Evolutionary conservation across 2,888 invertebrate genomes (phyloP).

Genomic region (Nemapogon koenigi): DNA sequence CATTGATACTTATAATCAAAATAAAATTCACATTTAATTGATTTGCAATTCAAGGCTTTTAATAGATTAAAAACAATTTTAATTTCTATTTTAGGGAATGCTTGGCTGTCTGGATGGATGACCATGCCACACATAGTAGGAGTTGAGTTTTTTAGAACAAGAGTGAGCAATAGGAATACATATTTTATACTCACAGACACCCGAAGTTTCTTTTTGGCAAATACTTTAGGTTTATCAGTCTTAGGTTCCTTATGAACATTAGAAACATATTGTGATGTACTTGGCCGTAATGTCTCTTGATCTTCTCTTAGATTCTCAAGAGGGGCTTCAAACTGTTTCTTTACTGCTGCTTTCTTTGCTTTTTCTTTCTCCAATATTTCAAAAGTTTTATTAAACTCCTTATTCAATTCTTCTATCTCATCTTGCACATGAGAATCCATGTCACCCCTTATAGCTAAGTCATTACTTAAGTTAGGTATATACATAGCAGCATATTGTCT

Average conservation of each 20-base stretch:
- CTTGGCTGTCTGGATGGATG: no score
- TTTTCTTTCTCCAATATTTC: slow-evolving; percentile 27
- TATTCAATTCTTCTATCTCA: slow-evolving; percentile 50
- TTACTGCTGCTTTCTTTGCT: slow-evolving; percentile 18
- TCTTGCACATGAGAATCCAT: slow-evolving; percentile 39
- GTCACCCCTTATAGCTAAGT: slow-evolving; percentile 20
- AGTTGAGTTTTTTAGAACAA: no score
- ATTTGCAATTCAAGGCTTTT: no score
- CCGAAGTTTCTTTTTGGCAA: slow-evolving; percentile 47
- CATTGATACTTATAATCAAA: not conserved
- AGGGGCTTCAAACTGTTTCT: no score
- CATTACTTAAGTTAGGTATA: slow-evolving; percentile 31
- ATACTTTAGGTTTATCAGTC: slow-evolving; percentile 28
- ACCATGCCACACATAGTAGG: no score
- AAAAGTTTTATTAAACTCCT: slow-evolving; percentile 50
- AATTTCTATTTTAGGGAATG: no score
- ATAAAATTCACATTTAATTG: not conserved
- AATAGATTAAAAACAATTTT: no score
- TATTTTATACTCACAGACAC: slow-evolving; percentile 50
- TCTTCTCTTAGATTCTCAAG: slow-evolving; percentile 21
- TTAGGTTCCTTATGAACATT: slow-evolving; percentile 1
- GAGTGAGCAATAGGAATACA: no score
- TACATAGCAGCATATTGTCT: slow-evolving; percentile 60
- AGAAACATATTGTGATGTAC: not conserved
- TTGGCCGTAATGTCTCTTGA: not conserved